Evolutionary conservation across 2,113 vertebrate genomes (phyloP).

Genomic region (Albula glossodonta): DNA sequence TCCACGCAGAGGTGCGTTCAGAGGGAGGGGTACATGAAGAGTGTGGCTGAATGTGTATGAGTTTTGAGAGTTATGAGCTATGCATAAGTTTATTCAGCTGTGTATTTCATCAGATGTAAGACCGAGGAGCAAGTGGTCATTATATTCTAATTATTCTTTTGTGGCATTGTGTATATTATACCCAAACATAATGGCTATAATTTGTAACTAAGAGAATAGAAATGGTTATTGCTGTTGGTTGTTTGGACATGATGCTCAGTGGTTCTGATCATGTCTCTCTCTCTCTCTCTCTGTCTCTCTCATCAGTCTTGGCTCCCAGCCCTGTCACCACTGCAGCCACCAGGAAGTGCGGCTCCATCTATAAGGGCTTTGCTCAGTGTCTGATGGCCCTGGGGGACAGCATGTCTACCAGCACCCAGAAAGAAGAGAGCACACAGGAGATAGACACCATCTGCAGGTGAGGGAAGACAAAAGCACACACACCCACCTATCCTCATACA

Average conservation of each 20-base stretch:
- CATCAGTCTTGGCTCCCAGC: conserved; percentile 60
- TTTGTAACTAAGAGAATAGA: not conserved
- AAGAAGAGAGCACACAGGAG: conserved; percentile 72
- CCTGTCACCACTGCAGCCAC: conserved; percentile 62
- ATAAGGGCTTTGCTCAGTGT: conserved; percentile 90
- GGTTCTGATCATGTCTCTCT: not conserved
- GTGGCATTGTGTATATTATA: not conserved
- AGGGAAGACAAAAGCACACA: conserved; percentile 30
- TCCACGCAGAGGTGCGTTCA: too few species aligned
- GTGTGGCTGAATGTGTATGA: too few species aligned
- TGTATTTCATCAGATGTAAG: too few species aligned
- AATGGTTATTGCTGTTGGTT: not conserved
- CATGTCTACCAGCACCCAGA: conserved; percentile 73
- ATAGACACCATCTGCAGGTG: conserved; percentile 93
- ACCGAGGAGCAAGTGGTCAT: not conserved
- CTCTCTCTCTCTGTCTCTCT: not conserved
- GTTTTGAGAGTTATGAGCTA: too few species aligned
- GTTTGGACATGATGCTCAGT: not conserved
- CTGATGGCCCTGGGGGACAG: conserved; percentile 89
- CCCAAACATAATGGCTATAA: not conserved
- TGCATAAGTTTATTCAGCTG: too few species aligned
- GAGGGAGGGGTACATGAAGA: too few species aligned
- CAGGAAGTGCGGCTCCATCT: conserved; percentile 85
- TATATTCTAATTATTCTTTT: not conserved
- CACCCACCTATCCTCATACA: not conserved